Percentiles rank a stretch among this genome's conserved stretches.
These are phyloP conservation scores for Schmidtea mediterranea DNA, from an alignment of 1,140 invertebrate species.

Conservation along the genomic window DNA sequence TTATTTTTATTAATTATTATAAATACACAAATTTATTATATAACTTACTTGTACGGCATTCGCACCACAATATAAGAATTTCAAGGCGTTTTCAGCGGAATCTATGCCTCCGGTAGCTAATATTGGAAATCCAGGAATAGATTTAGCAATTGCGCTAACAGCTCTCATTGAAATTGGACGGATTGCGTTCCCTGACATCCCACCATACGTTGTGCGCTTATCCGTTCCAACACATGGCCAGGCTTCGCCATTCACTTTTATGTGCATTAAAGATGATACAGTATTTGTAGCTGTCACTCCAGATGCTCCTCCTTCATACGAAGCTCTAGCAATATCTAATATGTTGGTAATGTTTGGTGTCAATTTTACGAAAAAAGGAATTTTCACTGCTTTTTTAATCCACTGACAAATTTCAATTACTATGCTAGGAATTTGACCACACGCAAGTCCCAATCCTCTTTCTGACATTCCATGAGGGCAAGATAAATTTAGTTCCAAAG, in stretches of 20 bases:
- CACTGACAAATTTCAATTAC: slow-evolving; percentile 65
- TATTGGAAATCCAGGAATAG: slow-evolving; percentile 59
- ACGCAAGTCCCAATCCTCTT: slow-evolving; percentile 74
- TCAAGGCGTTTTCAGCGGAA: slow-evolving; percentile 64
- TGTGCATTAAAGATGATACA: slow-evolving; percentile 61
- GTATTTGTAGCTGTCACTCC: slow-evolving; percentile 93
- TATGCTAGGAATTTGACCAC: slow-evolving; percentile 57
- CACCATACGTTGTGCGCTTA: slow-evolving; percentile 70
- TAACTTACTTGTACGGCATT: slow-evolving; percentile 49
- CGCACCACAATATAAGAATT: slow-evolving; percentile 70
- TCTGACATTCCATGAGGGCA: slow-evolving; percentile 91
- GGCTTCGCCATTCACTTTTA: slow-evolving; percentile 46
- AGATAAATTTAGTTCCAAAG: slow-evolving; percentile 73
- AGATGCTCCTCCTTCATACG: slow-evolving; percentile 59
- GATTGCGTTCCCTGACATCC: slow-evolving; percentile 76
- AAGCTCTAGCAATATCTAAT: slow-evolving; percentile 55
- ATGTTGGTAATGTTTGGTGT: slow-evolving; percentile 85
- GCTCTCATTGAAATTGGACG: slow-evolving; percentile 64
- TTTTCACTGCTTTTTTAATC: slow-evolving; percentile 53
- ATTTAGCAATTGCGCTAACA: slow-evolving; percentile 52
- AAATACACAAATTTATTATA: neutral
- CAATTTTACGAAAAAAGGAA: slow-evolving; percentile 89
- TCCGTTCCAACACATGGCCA: slow-evolving; percentile 63
- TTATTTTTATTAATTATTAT: neutral
- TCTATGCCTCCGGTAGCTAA: slow-evolving; percentile 80